Evolutionary conservation across 1,140 invertebrate genomes (phyloP).

Genomic region (Drosophila nikananu): DNA sequence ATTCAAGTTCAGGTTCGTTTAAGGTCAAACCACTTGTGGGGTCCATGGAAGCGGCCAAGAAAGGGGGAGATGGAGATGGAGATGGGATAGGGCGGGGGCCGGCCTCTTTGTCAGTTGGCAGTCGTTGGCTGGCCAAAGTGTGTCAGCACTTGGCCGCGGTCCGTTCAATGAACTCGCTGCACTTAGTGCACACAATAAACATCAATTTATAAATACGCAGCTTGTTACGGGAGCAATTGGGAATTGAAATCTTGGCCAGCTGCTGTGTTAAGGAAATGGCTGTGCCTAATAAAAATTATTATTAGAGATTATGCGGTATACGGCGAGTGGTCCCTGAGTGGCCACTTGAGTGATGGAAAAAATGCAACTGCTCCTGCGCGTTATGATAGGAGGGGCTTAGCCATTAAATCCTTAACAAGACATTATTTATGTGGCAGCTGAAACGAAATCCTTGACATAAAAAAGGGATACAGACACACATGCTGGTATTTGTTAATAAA

Average conservation of each 20-base stretch:
- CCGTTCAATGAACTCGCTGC: slow-evolving; percentile 75
- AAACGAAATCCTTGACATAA: slow-evolving; percentile 11
- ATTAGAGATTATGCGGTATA: slow-evolving; percentile 60
- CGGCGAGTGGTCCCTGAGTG: slow-evolving; percentile 42
- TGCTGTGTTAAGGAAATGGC: slow-evolving; percentile 56
- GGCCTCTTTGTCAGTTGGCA: slow-evolving; percentile 59
- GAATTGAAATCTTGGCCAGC: slow-evolving; percentile 51
- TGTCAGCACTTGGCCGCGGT: slow-evolving; percentile 66
- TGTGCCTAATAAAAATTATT: slow-evolving; percentile 62
- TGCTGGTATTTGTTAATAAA: neutral
- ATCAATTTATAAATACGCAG: slow-evolving; percentile 71
- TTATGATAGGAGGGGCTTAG: slow-evolving; percentile 26
- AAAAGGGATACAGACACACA: slow-evolving; percentile 5
- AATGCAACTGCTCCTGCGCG: slow-evolving; percentile 26
- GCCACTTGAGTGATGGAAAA: slow-evolving; percentile 63
- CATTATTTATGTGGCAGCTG: slow-evolving; percentile 29
- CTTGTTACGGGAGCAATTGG: slow-evolving; percentile 71
- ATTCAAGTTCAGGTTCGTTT: slow-evolving; percentile 72
- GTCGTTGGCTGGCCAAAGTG: slow-evolving; percentile 62
- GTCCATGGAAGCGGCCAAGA: slow-evolving; percentile 22
- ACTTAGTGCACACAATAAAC: slow-evolving; percentile 77
- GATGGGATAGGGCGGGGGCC: too few species aligned
- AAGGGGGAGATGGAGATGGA: neutral
- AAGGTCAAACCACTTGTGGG: slow-evolving; percentile 83
- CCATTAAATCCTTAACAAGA: slow-evolving; percentile 30